These are phyloP conservation scores for Neodiprion lecontei DNA, from an alignment of 1,140 invertebrate genomes.

Conservation along the genomic window DNA sequence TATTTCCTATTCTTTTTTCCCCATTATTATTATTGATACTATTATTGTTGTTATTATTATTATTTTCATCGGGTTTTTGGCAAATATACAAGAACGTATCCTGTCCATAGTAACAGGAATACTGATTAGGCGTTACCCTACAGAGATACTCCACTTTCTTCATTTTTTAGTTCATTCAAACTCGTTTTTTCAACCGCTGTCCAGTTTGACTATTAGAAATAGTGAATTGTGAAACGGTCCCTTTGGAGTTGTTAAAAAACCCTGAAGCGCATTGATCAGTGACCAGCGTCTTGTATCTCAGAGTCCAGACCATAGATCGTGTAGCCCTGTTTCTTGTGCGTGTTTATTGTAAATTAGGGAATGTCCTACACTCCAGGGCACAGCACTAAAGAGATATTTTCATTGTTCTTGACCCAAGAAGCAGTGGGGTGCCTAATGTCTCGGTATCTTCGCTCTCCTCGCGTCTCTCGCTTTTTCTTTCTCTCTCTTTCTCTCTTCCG, in stretches of 20 bases:
- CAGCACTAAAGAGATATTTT: slow-evolving; percentile 24
- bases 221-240: no score
- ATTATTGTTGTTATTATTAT: not conserved
- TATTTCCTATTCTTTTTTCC: not conserved
- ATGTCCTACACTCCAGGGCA: not conserved
- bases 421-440: not conserved
- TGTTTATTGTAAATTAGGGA: slow-evolving; percentile 2
- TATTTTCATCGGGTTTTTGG: not conserved
- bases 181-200: no score
- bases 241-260: no score
- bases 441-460: slow-evolving; percentile 6
- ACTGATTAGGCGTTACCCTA: not conserved
- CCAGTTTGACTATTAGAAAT: no score
- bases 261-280: no score
- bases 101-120: not conserved
- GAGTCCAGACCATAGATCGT: not conserved
- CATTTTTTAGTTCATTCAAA: no score
- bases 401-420: slow-evolving; percentile 33
- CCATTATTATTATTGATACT: not conserved
- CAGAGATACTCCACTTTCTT: no score
- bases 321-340: not conserved
- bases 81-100: not conserved
- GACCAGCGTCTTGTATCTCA: no score
- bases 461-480: slow-evolving; percentile 8
- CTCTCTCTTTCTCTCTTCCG: slow-evolving; percentile 15